A percentile compares a stretch with the other conserved stretches of the same genome.
Conservation (phyloP, 2,797 vertebrate genomes). For the Trachops cirrhosus region DNA sequence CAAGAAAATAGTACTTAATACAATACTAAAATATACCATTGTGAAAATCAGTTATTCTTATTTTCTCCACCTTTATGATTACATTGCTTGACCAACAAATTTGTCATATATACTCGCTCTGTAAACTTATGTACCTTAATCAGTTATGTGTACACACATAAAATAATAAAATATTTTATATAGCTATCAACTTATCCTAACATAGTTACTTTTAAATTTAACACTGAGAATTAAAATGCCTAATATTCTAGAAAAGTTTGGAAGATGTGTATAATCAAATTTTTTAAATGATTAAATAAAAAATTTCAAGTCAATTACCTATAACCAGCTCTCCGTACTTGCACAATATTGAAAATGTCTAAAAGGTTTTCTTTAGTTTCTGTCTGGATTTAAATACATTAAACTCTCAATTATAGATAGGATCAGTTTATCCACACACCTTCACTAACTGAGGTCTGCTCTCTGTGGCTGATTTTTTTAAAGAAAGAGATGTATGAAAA, state of each 20-base stretch:
- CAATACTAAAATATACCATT: constrained; percentile 23
- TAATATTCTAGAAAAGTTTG: not conserved
- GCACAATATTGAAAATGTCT: not conserved
- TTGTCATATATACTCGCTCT: not conserved
- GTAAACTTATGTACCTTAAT: not conserved
- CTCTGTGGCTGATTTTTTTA: constrained; percentile 23
- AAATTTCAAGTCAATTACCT: not conserved
- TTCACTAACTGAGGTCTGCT: not conserved
- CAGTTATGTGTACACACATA: not conserved
- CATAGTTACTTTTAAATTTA: not conserved
- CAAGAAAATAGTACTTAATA: not conserved
- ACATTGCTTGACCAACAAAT: not conserved
- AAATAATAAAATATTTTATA: constrained; percentile 11
- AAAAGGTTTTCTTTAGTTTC: not conserved
- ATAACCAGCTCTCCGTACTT: not conserved
- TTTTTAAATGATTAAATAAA: constrained; percentile 2
- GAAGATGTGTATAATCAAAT: not conserved
- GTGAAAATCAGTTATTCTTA: constrained; percentile 14
- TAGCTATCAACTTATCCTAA: not conserved
- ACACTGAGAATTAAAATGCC: not conserved
- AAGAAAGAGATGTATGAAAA: not conserved
- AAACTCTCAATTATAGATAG: not conserved
- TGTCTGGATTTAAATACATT: not conserved
- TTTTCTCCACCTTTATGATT: constrained; percentile 9
- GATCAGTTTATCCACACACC: not conserved